These are phyloP conservation scores for Acanthosepion pharaonis DNA, from an alignment of 2,888 invertebrate species.

Conservation along the genomic window DNA sequence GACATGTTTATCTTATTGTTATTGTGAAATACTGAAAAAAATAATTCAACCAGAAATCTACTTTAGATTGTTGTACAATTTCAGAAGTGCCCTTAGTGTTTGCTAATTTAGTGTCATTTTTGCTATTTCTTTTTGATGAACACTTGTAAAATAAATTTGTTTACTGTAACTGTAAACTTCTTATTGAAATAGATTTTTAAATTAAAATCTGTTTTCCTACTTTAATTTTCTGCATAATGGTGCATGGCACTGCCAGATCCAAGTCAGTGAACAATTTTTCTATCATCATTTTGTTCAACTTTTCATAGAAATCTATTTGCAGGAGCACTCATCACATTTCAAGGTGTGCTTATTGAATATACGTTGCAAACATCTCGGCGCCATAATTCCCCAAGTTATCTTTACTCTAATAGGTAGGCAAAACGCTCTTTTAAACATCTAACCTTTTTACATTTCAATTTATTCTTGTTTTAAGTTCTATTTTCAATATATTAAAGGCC, in stretches of 20 bases:
- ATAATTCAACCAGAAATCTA: not conserved
- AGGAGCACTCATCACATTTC: slow-evolving; percentile 33
- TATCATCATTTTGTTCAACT: too few species aligned
- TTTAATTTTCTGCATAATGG: not conserved
- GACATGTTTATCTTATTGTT: not conserved
- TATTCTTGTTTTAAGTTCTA: not conserved
- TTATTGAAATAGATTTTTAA: slow-evolving; percentile 5
- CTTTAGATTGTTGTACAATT: not conserved
- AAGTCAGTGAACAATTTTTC: not conserved
- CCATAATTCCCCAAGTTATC: slow-evolving; percentile 21
- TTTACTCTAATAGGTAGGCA: slow-evolving; percentile 33
- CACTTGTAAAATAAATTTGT: not conserved
- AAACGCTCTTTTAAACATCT: not conserved
- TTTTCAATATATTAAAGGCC: not conserved
- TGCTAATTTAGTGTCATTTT: not conserved
- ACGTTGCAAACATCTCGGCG: slow-evolving; percentile 13
- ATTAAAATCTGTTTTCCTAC: not conserved
- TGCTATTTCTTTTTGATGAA: not conserved
- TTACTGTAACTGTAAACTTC: too few species aligned
- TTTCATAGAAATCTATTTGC: slow-evolving; percentile 13
- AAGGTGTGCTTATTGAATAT: slow-evolving; percentile 33
- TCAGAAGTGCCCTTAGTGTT: not conserved
- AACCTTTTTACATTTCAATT: slow-evolving; percentile 21
- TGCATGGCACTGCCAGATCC: not conserved
- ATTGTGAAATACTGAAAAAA: not conserved